Evolutionary conservation across 2,888 invertebrate species (phyloP).

Genomic region (Eupithecia vulgata): DNA sequence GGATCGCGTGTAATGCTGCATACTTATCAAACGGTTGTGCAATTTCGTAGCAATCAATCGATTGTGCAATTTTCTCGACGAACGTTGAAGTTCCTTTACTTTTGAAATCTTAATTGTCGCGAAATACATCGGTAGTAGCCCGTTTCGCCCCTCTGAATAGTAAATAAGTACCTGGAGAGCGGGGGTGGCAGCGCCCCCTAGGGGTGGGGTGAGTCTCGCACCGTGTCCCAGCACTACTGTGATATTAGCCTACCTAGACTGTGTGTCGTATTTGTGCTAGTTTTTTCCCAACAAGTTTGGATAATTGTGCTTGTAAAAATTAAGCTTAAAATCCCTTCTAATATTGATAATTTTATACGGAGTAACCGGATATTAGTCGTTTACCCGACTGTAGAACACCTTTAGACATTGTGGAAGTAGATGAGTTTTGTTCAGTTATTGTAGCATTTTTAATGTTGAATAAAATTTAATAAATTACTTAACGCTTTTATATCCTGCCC

Average conservation of each 20-base stretch:
- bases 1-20: conserved; percentile 53
- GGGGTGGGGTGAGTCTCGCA: conserved; percentile 56
- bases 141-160: conserved; percentile 79
- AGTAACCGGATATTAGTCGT: conserved; percentile 73
- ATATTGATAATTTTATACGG: conserved; percentile 76
- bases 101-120: conserved; percentile 81
- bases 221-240: conserved; percentile 83
- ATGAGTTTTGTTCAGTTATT: conserved; percentile 64
- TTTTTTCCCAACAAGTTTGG: conserved; percentile 74
- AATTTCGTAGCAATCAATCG: conserved; percentile 58
- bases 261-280: conserved; percentile 83
- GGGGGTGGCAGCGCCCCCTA: conserved; percentile 33
- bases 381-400: conserved; percentile 66
- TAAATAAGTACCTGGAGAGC: conserved; percentile 72
- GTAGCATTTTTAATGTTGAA: conserved; percentile 67
- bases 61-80: conserved; percentile 66
- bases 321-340: conserved; percentile 67
- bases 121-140: conserved; percentile 78
- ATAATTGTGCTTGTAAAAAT: conserved; percentile 74
- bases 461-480: conserved; percentile 59
- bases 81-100: conserved; percentile 67
- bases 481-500: conserved; percentile 64
- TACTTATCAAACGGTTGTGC: conserved; percentile 62
- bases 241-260: conserved; percentile 81
- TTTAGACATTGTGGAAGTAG: conserved; percentile 64